These are phyloP conservation scores for Clarias gariepinus DNA, from an alignment of 2,113 vertebrate genomes.

Conservation along the genomic window DNA sequence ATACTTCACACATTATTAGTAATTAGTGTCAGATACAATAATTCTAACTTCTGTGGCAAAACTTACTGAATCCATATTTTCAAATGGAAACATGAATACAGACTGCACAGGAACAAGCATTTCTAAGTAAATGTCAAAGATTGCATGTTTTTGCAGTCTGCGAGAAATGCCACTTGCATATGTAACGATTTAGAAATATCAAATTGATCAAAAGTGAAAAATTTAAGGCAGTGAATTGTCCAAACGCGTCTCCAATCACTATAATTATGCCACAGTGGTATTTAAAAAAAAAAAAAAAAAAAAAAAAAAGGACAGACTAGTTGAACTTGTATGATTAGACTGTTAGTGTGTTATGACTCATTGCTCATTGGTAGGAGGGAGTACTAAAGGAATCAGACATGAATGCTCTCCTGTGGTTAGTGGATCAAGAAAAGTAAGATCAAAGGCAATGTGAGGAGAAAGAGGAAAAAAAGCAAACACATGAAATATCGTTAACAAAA, in stretches of 20 bases:
- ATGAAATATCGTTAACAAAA: neutral
- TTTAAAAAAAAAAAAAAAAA: neutral
- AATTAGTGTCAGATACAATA: conserved; percentile 19
- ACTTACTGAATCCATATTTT: neutral
- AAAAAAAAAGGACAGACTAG: neutral
- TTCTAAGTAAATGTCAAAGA: neutral
- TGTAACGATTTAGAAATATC: conserved; percentile 2
- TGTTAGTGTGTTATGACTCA: conserved; percentile 18
- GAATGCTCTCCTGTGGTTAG: neutral
- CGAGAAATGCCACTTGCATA: neutral
- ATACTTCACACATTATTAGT: conserved; percentile 38
- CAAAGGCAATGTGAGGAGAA: conserved; percentile 38
- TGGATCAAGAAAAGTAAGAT: neutral
- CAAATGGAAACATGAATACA: neutral
- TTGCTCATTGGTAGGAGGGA: neutral
- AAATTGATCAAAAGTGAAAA: too few species aligned
- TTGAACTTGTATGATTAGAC: conserved; percentile 8
- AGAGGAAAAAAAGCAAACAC: neutral
- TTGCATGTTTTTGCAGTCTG: neutral
- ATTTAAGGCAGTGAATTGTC: neutral
- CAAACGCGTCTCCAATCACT: neutral
- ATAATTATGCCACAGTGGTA: neutral
- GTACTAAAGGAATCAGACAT: neutral
- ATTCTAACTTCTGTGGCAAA: neutral
- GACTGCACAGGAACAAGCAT: neutral